Conservation (phyloP, 2,113 vertebrate genomes). For the Formicarius rufipectus region DNA sequence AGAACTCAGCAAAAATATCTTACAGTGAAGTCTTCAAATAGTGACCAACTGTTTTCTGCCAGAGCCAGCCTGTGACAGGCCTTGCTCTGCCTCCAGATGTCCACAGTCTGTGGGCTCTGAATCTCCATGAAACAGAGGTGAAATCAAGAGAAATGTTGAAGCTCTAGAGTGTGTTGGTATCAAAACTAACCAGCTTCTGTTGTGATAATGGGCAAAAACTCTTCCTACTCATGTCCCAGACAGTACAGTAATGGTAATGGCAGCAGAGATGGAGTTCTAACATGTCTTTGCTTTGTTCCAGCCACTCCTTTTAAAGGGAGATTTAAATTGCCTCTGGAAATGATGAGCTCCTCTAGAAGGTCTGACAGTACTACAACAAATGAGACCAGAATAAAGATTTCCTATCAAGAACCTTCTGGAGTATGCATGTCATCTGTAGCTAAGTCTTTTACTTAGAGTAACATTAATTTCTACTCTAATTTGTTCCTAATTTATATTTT, state of each 20-base stretch:
- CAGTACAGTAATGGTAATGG: background rate
- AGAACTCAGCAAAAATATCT: background rate
- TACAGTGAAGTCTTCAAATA: background rate
- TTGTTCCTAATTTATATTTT: background rate
- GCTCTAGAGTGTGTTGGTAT: background rate
- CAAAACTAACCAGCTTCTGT: background rate
- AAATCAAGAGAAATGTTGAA: background rate
- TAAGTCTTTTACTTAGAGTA: background rate
- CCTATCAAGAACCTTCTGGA: background rate
- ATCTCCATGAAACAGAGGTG: rapidly evolving
- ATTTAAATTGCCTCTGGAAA: conserved; percentile 79
- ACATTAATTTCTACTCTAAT: background rate
- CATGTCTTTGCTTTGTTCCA: conserved; percentile 29
- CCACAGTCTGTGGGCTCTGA: background rate
- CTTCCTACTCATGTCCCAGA: background rate
- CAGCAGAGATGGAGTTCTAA: background rate
- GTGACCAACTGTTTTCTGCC: background rate
- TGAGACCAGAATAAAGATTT: conserved; percentile 8
- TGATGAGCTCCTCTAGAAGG: conserved; percentile 70
- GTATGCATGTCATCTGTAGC: background rate
- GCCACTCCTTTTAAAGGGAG: conserved; percentile 68
- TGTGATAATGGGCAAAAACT: background rate
- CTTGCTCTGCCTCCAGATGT: background rate
- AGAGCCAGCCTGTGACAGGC: background rate
- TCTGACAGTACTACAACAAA: background rate